These are phyloP conservation scores for Holocentrus rufus DNA, from an alignment of 2,797 vertebrate genomes.

Conservation along the genomic window DNA sequence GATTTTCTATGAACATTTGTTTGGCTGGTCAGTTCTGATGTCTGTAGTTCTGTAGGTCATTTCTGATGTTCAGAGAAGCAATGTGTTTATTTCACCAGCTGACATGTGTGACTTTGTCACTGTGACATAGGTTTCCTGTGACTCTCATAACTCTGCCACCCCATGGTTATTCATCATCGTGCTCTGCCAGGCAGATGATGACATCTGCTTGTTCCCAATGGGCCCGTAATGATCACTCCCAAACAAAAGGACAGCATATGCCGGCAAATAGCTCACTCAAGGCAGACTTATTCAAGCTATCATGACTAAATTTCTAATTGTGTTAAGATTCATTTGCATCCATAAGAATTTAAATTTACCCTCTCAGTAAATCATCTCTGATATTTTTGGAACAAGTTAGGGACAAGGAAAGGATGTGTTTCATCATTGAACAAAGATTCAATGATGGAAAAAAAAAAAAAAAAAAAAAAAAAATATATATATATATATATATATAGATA, in stretches of 20 bases:
- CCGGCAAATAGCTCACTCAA: conserved; percentile 70
- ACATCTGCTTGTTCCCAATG: conserved; percentile 74
- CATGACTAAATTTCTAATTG: conserved; percentile 56
- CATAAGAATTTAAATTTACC: conserved; percentile 31
- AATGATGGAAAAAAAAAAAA: too few species aligned
- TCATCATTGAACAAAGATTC: conserved; percentile 29
- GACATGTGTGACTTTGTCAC: conserved; percentile 57
- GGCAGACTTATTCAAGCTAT: conserved; percentile 60
- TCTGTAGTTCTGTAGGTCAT: conserved; percentile 7
- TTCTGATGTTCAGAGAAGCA: conserved; percentile 18
- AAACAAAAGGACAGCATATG: conserved; percentile 76
- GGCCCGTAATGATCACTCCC: conserved; percentile 72
- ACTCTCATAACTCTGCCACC: conserved; percentile 57
- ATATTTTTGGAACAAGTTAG: conserved; percentile 20
- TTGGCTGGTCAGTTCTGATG: background rate
- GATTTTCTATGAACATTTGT: background rate
- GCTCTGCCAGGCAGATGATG: conserved; percentile 77
- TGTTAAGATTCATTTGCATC: conserved; percentile 43
- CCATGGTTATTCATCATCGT: conserved; percentile 73
- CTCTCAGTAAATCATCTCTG: conserved; percentile 22
- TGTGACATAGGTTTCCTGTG: conserved; percentile 60
- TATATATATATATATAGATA: too few species aligned
- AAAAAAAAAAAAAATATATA: too few species aligned
- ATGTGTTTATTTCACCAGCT: conserved; percentile 29
- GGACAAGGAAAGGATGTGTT: background rate